Conservation (phyloP, 2,113 vertebrate species). For the Perccottus glenii region DNA sequence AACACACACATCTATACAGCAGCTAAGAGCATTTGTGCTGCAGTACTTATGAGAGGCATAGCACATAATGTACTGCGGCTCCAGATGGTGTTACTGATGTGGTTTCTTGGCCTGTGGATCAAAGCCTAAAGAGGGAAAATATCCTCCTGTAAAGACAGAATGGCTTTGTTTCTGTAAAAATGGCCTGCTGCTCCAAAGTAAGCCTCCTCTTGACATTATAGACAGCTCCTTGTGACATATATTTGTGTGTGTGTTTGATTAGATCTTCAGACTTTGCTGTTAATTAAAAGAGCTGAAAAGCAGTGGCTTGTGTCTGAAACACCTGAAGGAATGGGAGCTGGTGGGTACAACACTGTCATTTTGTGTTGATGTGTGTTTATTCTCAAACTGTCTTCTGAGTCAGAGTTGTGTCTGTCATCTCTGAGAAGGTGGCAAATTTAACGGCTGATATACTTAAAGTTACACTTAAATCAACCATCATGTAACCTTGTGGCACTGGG, state of each 20-base stretch:
- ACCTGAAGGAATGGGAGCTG: slow-evolving; percentile 53
- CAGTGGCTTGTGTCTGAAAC: slow-evolving; percentile 58
- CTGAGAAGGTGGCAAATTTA: too few relatives aligned
- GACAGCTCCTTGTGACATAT: slow-evolving; percentile 10
- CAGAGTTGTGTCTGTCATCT: too few relatives aligned
- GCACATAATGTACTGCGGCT: slow-evolving; percentile 13
- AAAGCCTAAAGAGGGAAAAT: slow-evolving; percentile 12
- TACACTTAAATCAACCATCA: too few relatives aligned
- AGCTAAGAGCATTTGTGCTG: slow-evolving; percentile 16
- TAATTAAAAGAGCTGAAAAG: slow-evolving; percentile 57
- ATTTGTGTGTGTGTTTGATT: slow-evolving; percentile 18
- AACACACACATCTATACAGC: neutral
- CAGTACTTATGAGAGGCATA: slow-evolving; percentile 5
- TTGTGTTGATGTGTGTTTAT: slow-evolving; percentile 1
- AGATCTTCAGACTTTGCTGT: slow-evolving; percentile 46
- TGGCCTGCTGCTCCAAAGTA: slow-evolving; percentile 29
- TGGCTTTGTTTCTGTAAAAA: slow-evolving; percentile 23
- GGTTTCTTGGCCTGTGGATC: slow-evolving; percentile 15
- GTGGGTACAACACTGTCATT: neutral
- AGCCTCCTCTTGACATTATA: slow-evolving; percentile 4
- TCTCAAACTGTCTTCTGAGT: too few relatives aligned
- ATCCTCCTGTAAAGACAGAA: slow-evolving; percentile 14
- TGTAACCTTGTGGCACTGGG: too few relatives aligned
- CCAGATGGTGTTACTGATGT: slow-evolving; percentile 15
- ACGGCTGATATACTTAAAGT: too few relatives aligned